Evolutionary conservation across 2,113 vertebrate genomes (phyloP).

Genomic region (Bostrychus sinensis): DNA sequence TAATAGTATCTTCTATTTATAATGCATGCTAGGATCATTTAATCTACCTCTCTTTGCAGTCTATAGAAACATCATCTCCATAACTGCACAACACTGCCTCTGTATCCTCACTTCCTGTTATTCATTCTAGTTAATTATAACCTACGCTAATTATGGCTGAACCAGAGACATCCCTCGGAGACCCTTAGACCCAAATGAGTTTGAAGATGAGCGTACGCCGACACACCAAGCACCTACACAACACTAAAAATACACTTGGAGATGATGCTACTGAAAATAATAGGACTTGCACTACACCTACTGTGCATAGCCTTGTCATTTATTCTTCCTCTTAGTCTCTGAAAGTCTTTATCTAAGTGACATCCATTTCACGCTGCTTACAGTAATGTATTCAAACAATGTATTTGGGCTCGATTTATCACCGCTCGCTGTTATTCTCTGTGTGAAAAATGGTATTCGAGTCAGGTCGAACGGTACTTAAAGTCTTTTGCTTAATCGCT

Average conservation of each 20-base stretch:
- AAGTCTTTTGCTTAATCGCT: constrained; percentile 28
- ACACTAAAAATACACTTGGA: neutral
- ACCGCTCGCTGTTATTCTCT: constrained; percentile 16
- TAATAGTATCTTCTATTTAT: too few relatives aligned
- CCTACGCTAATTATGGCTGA: neutral
- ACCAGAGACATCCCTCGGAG: constrained; percentile 6
- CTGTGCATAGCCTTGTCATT: neutral
- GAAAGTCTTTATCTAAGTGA: constrained; percentile 12
- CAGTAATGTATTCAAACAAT: constrained; percentile 37
- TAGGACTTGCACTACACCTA: too few relatives aligned
- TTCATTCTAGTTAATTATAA: constrained; percentile 3
- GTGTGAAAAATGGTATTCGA: constrained; percentile 34
- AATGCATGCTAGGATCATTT: too few relatives aligned
- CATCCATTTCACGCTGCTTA: constrained; percentile 30
- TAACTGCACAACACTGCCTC: neutral
- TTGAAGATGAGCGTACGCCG: too few relatives aligned
- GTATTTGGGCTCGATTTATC: constrained; percentile 27
- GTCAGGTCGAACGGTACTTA: constrained; percentile 18
- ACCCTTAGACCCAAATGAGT: constrained; percentile 15
- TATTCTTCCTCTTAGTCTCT: constrained; percentile 6
- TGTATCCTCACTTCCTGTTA: neutral
- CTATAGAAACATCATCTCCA: too few relatives aligned
- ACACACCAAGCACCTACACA: neutral
- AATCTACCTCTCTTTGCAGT: too few relatives aligned
- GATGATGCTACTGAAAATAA: neutral